These are phyloP conservation scores for Tridacna crocea DNA, from an alignment of 2,888 invertebrate species.

Conservation along the genomic window DNA sequence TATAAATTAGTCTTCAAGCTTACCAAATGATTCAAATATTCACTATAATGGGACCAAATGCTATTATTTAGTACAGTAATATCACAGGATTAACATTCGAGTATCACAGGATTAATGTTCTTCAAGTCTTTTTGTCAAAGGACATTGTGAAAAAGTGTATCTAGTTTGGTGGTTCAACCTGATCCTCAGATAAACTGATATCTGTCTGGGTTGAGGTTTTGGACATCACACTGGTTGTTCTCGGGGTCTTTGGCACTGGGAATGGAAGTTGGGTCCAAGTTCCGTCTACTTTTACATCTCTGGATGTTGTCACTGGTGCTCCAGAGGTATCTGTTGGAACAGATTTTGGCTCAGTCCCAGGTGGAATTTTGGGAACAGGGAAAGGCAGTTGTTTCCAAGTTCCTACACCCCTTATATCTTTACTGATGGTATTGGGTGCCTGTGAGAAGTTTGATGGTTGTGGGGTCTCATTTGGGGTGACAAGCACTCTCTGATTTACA, in stretches of 20 bases:
- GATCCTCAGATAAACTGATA: background rate
- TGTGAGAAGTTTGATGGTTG: background rate
- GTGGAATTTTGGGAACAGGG: background rate
- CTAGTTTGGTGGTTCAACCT: conserved; percentile 8
- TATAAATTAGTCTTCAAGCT: too few species aligned
- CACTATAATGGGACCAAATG: too few species aligned
- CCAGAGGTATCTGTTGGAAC: background rate
- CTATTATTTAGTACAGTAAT: too few species aligned
- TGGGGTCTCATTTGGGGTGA: background rate
- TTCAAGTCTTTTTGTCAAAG: background rate
- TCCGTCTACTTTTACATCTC: background rate
- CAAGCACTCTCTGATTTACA: background rate
- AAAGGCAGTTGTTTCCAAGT: conserved; percentile 19
- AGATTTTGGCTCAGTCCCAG: background rate
- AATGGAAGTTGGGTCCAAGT: conserved; percentile 12
- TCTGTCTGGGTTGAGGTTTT: background rate
- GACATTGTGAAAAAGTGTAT: background rate
- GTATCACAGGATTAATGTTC: background rate
- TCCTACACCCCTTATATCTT: background rate
- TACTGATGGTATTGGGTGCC: background rate
- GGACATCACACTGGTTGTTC: background rate
- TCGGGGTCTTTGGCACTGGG: background rate
- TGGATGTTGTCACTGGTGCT: background rate
- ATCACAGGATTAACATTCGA: too few species aligned
- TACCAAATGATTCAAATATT: too few species aligned